phyloP scores from a whole-genome alignment of 2,797 vertebrate genomes.

The Cyprinella venusta region DNA sequence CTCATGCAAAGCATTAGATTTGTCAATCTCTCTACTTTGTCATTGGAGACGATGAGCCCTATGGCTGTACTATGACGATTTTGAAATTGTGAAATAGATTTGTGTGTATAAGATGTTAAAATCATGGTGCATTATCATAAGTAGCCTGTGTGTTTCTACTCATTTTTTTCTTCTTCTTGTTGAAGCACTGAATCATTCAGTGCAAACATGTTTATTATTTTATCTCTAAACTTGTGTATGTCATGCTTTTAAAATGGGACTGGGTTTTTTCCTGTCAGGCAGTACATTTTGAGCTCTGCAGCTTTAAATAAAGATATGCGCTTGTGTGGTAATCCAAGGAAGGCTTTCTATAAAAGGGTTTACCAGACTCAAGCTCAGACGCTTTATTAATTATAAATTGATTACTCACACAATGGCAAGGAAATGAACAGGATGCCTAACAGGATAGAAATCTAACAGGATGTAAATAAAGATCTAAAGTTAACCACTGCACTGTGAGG shows the following conservation, averaged over 20 bases:
- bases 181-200: constrained; percentile 8
- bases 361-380: constrained; percentile 1
- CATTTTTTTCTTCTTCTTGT: background rate
- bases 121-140: background rate
- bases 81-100: background rate
- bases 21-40: constrained; percentile 1
- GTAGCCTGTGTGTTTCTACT: background rate
- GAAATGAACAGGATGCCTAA: constrained; percentile 8
- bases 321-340: background rate
- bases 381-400: constrained; percentile 14
- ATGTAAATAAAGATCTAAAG: constrained; percentile 23
- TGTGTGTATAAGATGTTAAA: background rate
- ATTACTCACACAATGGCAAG: constrained; percentile 20
- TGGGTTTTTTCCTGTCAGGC: background rate
- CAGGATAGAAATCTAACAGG: constrained; percentile 12
- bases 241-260: background rate
- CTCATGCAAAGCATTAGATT: constrained; percentile 18
- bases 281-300: background rate
- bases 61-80: background rate
- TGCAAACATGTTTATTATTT: background rate
- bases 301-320: background rate
- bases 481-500: constrained; percentile 5
- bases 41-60: constrained; percentile 4
- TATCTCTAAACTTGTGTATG: background rate
- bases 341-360: constrained; percentile 3